phyloP scores from a whole-genome alignment of 1,140 invertebrate genomes.

The Drosophila guanche region DNA sequence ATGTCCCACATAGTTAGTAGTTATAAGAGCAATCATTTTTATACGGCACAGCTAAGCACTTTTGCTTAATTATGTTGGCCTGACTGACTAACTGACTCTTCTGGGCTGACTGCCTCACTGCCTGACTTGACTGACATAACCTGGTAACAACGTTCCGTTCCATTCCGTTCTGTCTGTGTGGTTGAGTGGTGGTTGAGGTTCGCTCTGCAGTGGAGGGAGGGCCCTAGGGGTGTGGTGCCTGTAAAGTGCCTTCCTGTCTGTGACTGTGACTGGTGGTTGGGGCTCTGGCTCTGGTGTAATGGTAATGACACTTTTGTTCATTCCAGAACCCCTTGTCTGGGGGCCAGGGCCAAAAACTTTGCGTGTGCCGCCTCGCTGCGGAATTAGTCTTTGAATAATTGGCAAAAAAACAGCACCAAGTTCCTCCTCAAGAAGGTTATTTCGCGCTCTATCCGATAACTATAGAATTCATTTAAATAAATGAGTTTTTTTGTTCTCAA shows the following conservation, averaged over 20 bases:
- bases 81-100: conserved; percentile 43
- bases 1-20: conserved; percentile 65
- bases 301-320: conserved; percentile 59
- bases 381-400: conserved; percentile 79
- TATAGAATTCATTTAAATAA: conserved; percentile 34
- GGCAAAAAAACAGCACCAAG: conserved; percentile 53
- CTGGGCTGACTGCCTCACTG: conserved; percentile 53
- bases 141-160: conserved; percentile 30
- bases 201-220: background rate
- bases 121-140: conserved; percentile 72
- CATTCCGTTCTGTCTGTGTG: conserved; percentile 29
- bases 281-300: conserved; percentile 43
- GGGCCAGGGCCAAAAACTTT: conserved; percentile 65
- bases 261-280: conserved; percentile 40
- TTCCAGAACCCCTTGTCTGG: conserved; percentile 29
- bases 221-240: conserved; percentile 29
- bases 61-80: conserved; percentile 80
- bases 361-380: conserved; percentile 65
- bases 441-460: conserved; percentile 19
- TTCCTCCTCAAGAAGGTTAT: conserved; percentile 25
- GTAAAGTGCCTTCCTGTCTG: conserved; percentile 62
- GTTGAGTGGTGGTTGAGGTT: conserved; percentile 8
- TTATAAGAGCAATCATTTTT: conserved; percentile 81
- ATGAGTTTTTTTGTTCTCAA: conserved; percentile 8
- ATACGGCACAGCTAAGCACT: conserved; percentile 78